These are phyloP conservation scores for Halictus rubicundus DNA, from an alignment of 1,140 invertebrate species.

Conservation along the genomic window DNA sequence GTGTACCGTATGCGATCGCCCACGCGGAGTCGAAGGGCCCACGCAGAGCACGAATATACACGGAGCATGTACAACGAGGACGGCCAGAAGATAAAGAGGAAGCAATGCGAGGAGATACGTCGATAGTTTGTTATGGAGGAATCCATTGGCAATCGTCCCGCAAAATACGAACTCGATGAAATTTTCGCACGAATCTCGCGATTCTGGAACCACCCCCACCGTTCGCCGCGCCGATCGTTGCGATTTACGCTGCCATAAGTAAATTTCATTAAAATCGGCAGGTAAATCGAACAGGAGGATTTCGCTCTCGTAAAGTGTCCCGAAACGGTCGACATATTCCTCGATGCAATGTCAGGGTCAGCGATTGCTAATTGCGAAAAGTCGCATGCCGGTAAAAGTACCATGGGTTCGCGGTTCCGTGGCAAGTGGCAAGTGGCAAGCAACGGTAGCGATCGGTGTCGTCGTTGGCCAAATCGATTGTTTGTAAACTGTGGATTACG, in stretches of 20 bases:
- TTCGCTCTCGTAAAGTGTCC: too few species aligned
- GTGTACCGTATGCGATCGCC: conserved; percentile 35
- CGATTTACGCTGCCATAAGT: too few species aligned
- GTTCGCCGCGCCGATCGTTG: background rate
- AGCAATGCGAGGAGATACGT: conserved; percentile 19
- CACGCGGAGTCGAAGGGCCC: conserved; percentile 54
- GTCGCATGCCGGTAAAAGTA: background rate
- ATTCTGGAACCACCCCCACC: background rate
- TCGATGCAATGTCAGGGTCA: conserved; percentile 12
- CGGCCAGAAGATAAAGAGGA: conserved; percentile 30
- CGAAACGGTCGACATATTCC: too few species aligned
- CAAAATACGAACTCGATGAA: background rate
- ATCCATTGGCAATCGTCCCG: background rate
- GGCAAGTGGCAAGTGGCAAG: background rate
- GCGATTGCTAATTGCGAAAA: conserved; percentile 4
- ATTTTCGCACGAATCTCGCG: conserved; percentile 9
- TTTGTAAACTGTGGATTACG: conserved; percentile 54
- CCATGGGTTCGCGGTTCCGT: background rate
- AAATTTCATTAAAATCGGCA: too few species aligned
- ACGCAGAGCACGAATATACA: conserved; percentile 56
- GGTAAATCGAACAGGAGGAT: too few species aligned
- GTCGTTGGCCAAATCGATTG: conserved; percentile 22
- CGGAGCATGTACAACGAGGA: conserved; percentile 43
- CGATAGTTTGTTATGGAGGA: conserved; percentile 29
- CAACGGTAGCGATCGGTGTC: background rate